These are phyloP conservation scores for Harpagoxenus sublaevis DNA, from an alignment of 2,888 invertebrate genomes.

Conservation along the genomic window DNA sequence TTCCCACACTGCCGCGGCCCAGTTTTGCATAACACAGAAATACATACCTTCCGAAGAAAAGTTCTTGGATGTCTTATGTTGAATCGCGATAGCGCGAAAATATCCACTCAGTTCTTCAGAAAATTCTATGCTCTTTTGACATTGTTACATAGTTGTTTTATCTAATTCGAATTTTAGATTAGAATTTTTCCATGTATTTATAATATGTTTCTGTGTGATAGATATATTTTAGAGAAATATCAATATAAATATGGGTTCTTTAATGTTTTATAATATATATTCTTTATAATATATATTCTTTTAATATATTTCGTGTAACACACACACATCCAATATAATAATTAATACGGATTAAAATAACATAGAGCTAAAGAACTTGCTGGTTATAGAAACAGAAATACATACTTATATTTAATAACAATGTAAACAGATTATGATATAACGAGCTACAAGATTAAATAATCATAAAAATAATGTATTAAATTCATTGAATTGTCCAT, in stretches of 20 bases:
- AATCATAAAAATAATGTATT: not conserved
- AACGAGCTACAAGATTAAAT: not conserved
- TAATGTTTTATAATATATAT: not conserved
- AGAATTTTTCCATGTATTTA: not conserved
- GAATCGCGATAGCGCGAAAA: not conserved
- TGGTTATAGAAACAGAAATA: not conserved
- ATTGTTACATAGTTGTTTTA: not conserved
- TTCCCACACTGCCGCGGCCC: slow-evolving; percentile 40
- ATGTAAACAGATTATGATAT: not conserved
- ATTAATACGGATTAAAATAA: not conserved
- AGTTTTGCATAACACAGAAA: slow-evolving; percentile 45
- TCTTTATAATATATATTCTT: not conserved
- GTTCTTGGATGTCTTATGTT: not conserved
- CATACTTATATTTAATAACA: not conserved
- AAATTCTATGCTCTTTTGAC: not conserved
- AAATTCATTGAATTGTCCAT: not conserved
- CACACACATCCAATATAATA: not conserved
- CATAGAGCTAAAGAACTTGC: not conserved
- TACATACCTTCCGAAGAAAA: not conserved
- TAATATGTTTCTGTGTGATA: not conserved
- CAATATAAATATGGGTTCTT: not conserved
- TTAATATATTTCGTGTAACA: not conserved
- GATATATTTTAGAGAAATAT: not conserved
- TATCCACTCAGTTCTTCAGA: not conserved
- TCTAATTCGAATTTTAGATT: not conserved